Percentiles rank a stretch among this genome's conserved stretches.
Conservation (phyloP, 2,113 vertebrate genomes). For the Sinocyclocheilus maitianheensis region DNA sequence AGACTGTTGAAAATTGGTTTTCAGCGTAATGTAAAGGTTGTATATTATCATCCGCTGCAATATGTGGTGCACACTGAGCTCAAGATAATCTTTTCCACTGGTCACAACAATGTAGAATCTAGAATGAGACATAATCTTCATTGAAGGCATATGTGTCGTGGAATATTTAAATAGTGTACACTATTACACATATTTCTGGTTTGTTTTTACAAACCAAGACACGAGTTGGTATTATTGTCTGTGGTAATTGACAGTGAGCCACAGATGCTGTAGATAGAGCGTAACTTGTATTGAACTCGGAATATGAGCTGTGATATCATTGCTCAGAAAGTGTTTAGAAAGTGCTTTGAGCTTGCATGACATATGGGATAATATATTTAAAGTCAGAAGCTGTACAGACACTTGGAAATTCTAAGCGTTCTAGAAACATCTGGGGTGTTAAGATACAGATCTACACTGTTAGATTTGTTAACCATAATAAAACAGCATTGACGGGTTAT, state of each 20-base stretch:
- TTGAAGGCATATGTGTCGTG: not conserved
- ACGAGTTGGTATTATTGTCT: not conserved
- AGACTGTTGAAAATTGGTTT: constrained; percentile 15
- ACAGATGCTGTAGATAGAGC: constrained; percentile 10
- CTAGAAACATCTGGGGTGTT: constrained; percentile 60
- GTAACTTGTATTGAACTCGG: not conserved
- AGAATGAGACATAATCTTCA: not conserved
- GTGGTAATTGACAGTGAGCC: constrained; percentile 4
- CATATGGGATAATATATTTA: constrained; percentile 24
- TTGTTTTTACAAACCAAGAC: not conserved
- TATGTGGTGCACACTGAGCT: not conserved
- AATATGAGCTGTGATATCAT: constrained; percentile 24
- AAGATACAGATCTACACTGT: constrained; percentile 69
- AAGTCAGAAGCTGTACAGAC: constrained; percentile 32
- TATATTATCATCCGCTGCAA: not conserved
- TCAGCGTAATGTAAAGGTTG: constrained; percentile 3
- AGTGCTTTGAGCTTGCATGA: constrained; percentile 27
- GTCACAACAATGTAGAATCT: not conserved
- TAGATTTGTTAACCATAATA: constrained; percentile 70
- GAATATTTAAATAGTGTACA: not conserved
- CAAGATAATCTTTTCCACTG: not conserved
- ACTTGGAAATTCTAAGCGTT: constrained; percentile 47
- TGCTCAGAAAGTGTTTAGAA: constrained; percentile 37
- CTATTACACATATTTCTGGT: not conserved
- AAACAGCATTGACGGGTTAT: constrained; percentile 24